Percentiles rank a stretch among this genome's conserved stretches.
These are phyloP conservation scores for Oxytorus armatus DNA, from an alignment of 2,888 invertebrate genomes.

Conservation along the genomic window DNA sequence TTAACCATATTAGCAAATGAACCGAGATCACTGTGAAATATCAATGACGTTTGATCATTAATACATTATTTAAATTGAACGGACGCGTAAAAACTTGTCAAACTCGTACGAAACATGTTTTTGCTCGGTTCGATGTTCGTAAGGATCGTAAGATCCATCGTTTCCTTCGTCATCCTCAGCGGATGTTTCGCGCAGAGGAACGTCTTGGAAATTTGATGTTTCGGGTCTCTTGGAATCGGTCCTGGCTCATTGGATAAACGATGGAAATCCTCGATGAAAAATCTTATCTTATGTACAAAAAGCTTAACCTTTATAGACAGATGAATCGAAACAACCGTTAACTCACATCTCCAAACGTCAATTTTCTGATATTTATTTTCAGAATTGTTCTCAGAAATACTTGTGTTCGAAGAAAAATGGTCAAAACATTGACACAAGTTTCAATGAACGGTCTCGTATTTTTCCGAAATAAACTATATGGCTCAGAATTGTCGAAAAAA, in stretches of 20 bases:
- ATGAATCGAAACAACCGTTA: not conserved
- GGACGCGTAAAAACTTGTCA: not conserved
- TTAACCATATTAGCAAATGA: slow-evolving; percentile 73
- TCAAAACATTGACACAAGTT: not conserved
- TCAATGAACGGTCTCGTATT: not conserved
- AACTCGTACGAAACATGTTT: slow-evolving; percentile 71
- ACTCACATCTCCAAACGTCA: slow-evolving; percentile 39
- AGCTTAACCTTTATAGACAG: not conserved
- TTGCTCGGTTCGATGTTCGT: slow-evolving; percentile 61
- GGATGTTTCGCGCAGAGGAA: slow-evolving; percentile 24
- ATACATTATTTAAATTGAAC: not conserved
- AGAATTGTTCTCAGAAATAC: not conserved
- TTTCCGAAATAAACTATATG: not conserved
- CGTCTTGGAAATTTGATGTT: slow-evolving; percentile 5
- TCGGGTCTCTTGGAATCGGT: slow-evolving; percentile 16
- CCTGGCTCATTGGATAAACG: slow-evolving; percentile 30
- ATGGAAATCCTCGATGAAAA: not conserved
- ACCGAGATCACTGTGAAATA: slow-evolving; percentile 70
- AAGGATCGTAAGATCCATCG: slow-evolving; percentile 71
- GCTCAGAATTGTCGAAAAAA: not conserved
- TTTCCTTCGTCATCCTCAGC: slow-evolving; percentile 24
- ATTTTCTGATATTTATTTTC: not conserved
- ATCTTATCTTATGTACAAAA: not conserved
- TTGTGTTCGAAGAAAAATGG: not conserved
- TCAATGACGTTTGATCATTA: not conserved